Evolutionary conservation across 1,140 invertebrate species (phyloP).

Genomic region (Ceratoteleas bidentatus): DNA sequence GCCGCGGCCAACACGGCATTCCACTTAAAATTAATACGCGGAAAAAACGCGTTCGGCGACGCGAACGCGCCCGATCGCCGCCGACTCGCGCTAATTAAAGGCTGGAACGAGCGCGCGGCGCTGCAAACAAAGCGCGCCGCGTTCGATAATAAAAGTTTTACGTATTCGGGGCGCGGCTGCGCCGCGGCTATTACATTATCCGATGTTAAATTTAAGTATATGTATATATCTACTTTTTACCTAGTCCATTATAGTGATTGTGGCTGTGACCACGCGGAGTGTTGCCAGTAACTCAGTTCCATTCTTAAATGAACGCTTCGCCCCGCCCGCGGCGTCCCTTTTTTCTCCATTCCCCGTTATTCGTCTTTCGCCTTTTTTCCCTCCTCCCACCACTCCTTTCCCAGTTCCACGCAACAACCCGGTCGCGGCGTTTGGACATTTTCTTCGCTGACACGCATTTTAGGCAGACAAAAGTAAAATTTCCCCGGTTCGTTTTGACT

Average conservation of each 20-base stretch:
- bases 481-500: slow-evolving; percentile 34
- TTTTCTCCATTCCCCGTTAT: slow-evolving; percentile 5
- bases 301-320: slow-evolving; percentile 47
- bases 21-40: slow-evolving; percentile 3
- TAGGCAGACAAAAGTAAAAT: slow-evolving; percentile 33
- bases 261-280: slow-evolving; percentile 70
- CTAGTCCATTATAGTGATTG: slow-evolving; percentile 79
- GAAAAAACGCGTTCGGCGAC: background rate
- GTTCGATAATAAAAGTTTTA: slow-evolving; percentile 36
- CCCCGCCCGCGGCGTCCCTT: slow-evolving; percentile 28
- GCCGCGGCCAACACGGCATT: slow-evolving; percentile 12
- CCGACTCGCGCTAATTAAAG: slow-evolving; percentile 10
- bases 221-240: slow-evolving; percentile 73
- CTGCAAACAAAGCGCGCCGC: slow-evolving; percentile 5
- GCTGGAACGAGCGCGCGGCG: background rate
- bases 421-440: slow-evolving; percentile 34
- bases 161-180: slow-evolving; percentile 3
- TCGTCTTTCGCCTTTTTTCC: slow-evolving; percentile 1
- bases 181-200: slow-evolving; percentile 36
- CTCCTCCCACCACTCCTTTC: background rate
- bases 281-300: slow-evolving; percentile 49
- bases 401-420: slow-evolving; percentile 20
- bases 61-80: background rate
- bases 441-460: slow-evolving; percentile 56
- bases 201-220: slow-evolving; percentile 68